These are phyloP conservation scores for Philypnodon macrostomus DNA, from an alignment of 2,797 vertebrate genomes.

Conservation along the genomic window DNA sequence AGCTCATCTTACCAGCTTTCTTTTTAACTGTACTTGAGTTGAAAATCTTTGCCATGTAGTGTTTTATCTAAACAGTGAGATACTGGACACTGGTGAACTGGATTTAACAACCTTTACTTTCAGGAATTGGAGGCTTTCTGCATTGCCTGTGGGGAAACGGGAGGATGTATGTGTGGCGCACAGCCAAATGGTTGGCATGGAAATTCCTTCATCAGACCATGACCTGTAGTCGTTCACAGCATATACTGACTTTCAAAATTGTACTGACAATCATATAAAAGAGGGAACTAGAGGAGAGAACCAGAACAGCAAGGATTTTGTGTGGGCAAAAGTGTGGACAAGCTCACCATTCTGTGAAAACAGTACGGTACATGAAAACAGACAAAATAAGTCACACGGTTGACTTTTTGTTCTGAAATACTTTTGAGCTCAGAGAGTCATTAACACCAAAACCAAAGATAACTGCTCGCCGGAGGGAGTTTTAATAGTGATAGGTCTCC, in stretches of 20 bases:
- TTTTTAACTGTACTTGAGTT: background rate
- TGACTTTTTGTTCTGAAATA: too few relatives aligned
- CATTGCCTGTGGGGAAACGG: background rate
- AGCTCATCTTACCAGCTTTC: background rate
- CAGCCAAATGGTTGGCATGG: too few relatives aligned
- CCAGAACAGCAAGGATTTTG: too few relatives aligned
- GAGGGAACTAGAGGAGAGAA: too few relatives aligned
- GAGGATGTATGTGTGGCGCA: constrained; percentile 70
- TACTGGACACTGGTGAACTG: background rate
- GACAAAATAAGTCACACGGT: too few relatives aligned
- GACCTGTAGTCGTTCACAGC: constrained; percentile 49
- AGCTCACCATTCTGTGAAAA: too few relatives aligned
- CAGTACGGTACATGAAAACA: too few relatives aligned
- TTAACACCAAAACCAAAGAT: constrained; percentile 59
- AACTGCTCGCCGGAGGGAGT: constrained; percentile 53
- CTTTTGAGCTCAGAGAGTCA: constrained; percentile 33
- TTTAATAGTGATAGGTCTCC: constrained; percentile 54
- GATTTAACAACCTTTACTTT: constrained; percentile 3
- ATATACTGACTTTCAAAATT: constrained; percentile 46
- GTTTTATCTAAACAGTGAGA: constrained; percentile 10
- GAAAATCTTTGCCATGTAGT: background rate
- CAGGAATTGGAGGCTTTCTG: background rate
- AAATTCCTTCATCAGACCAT: constrained; percentile 33
- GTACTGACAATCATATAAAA: constrained; percentile 46
- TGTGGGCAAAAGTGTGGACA: too few relatives aligned